A percentile compares a stretch with the other conserved stretches of the same genome.
phyloP scores from a whole-genome alignment of 2,113 vertebrate species.

The Gallinago media region DNA sequence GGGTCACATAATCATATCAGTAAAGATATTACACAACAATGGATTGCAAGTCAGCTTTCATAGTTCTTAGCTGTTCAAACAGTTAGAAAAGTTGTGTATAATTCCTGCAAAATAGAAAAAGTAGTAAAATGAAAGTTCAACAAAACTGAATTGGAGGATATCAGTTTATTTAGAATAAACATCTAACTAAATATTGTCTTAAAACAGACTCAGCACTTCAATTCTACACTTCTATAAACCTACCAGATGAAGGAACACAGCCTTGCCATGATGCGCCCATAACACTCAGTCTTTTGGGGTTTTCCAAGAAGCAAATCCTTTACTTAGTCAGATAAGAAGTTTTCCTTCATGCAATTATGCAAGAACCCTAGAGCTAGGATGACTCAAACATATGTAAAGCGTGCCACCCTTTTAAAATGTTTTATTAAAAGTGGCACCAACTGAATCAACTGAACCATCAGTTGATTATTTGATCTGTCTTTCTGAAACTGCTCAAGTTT shows the following conservation, averaged over 20 bases:
- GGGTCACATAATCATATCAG: not conserved
- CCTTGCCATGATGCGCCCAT: not conserved
- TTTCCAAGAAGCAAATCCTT: not conserved
- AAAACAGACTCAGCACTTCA: not conserved
- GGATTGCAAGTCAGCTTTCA: not conserved
- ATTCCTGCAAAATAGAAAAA: not conserved
- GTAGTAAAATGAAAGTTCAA: not conserved
- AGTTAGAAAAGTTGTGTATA: not conserved
- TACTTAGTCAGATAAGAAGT: not conserved
- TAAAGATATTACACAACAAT: not conserved
- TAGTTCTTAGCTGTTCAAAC: not conserved
- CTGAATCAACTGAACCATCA: not conserved
- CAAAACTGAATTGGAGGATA: not conserved
- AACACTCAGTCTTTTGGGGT: not conserved
- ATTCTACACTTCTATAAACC: not conserved
- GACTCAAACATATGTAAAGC: not conserved
- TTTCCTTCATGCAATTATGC: not conserved
- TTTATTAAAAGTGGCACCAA: not conserved
- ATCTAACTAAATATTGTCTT: not conserved
- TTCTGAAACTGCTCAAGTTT: not conserved
- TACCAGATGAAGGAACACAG: not conserved
- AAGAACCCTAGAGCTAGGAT: not conserved
- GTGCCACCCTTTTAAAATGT: not conserved
- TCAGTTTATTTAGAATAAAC: not conserved
- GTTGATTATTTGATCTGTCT: not conserved